Evolutionary conservation across 2,888 invertebrate species (phyloP).

Genomic region (Noctua comes): DNA sequence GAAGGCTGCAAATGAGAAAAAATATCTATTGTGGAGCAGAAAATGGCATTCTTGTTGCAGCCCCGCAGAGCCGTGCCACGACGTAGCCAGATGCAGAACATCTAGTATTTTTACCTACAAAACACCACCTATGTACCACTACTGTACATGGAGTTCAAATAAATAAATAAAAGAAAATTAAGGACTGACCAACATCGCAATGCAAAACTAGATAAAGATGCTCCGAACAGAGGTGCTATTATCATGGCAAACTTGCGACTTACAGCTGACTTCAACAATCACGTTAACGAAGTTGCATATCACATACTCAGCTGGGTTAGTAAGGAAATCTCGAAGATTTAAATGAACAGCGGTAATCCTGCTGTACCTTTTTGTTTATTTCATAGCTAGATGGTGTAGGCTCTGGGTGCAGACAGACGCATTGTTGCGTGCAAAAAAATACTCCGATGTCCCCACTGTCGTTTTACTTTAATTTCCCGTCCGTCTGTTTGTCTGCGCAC

Average conservation of each 20-base stretch:
- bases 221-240: background rate
- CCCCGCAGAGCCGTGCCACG: conserved; percentile 13
- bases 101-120: background rate
- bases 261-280: background rate
- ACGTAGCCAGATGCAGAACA: background rate
- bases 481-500: conserved; percentile 66
- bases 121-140: background rate
- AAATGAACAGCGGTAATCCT: background rate
- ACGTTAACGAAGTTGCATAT: background rate
- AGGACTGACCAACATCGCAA: background rate
- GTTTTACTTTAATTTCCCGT: conserved; percentile 67
- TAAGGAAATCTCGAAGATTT: background rate
- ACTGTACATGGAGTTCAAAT: background rate
- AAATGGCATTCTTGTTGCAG: conserved; percentile 56
- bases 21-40: conserved; percentile 59
- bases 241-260: background rate
- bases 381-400: background rate
- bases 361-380: conserved; percentile 5
- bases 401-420: conserved; percentile 27
- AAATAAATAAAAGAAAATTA: background rate
- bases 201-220: background rate
- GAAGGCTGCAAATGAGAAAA: conserved; percentile 65
- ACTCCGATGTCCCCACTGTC: conserved; percentile 60
- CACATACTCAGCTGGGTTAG: background rate
- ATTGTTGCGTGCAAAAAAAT: conserved; percentile 61